Percentiles rank a stretch among this genome's conserved stretches.
phyloP scores from a whole-genome alignment of 1,140 invertebrate species.

The Palaemon carinicauda region DNA sequence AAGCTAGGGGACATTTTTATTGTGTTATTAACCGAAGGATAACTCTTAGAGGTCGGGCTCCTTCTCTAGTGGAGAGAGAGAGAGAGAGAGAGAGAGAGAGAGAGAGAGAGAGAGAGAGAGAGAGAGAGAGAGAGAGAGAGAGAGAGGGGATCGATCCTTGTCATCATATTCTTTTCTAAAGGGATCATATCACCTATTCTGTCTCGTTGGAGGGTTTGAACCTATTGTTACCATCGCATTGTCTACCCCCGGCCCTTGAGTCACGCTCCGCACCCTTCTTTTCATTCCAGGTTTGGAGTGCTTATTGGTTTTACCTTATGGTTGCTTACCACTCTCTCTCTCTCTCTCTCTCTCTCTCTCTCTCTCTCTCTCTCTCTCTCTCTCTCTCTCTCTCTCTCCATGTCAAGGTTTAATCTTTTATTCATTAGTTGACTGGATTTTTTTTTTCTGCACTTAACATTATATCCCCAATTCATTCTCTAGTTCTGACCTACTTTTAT shows the following conservation, averaged over 20 bases:
- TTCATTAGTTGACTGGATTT: too few species aligned
- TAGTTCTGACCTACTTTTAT: too few species aligned
- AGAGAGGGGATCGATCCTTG: not conserved
- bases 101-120: not conserved
- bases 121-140: too few species aligned
- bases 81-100: not conserved
- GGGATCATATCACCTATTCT: constrained; percentile 12
- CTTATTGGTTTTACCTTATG: constrained; percentile 3
- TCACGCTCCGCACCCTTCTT: not conserved
- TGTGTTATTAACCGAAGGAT: too few species aligned
- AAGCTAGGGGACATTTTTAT: too few species aligned
- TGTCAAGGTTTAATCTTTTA: too few species aligned
- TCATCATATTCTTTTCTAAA: not conserved
- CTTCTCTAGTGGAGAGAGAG: not conserved
- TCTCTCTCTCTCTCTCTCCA: not conserved
- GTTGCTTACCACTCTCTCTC: not conserved
- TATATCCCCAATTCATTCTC: too few species aligned
- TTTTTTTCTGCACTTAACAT: too few species aligned
- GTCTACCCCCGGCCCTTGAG: not conserved
- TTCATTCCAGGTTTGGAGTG: not conserved
- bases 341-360: not conserved
- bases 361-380: constrained; percentile 1
- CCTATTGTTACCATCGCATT: not conserved
- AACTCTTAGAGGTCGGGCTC: too few species aligned
- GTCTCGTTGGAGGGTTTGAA: not conserved